Percentiles rank a stretch among this genome's conserved stretches.
phyloP scores from a whole-genome alignment of 2,888 invertebrate genomes.

The Disparrhopalites patrizii region DNA sequence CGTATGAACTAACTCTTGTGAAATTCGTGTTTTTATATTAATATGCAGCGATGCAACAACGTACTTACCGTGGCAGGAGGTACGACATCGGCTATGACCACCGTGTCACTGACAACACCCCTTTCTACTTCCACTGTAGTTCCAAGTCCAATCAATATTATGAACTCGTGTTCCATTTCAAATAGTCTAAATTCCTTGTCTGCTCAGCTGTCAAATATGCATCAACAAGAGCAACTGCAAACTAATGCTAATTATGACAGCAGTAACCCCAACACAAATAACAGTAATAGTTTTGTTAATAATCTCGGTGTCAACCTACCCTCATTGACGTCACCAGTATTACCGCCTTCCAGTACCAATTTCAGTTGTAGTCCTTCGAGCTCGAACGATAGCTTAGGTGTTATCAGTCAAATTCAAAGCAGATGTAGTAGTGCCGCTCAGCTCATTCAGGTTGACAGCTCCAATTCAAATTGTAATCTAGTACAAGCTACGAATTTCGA shows the following conservation, averaged over 20 bases:
- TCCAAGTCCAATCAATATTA: background rate
- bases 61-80: conserved; percentile 11
- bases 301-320: too few relatives aligned
- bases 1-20: background rate
- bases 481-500: background rate
- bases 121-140: background rate
- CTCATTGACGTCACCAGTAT: too few relatives aligned
- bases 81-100: conserved; percentile 3
- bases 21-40: background rate
- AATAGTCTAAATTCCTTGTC: background rate
- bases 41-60: conserved; percentile 17
- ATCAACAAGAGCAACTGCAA: too few relatives aligned
- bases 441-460: background rate
- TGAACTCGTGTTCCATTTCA: too few relatives aligned
- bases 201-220: conserved; percentile 11
- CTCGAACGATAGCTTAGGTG: too few relatives aligned
- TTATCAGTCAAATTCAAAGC: background rate
- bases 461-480: too few relatives aligned
- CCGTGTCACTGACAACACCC: conserved; percentile 5
- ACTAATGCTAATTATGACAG: too few relatives aligned
- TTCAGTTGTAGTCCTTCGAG: too few relatives aligned
- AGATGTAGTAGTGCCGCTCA: conserved; percentile 1
- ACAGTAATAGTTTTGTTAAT: background rate
- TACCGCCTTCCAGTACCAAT: too few relatives aligned
- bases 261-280: background rate